Conservation (phyloP, 2,888 invertebrate species). For the Oligia strigilis region DNA sequence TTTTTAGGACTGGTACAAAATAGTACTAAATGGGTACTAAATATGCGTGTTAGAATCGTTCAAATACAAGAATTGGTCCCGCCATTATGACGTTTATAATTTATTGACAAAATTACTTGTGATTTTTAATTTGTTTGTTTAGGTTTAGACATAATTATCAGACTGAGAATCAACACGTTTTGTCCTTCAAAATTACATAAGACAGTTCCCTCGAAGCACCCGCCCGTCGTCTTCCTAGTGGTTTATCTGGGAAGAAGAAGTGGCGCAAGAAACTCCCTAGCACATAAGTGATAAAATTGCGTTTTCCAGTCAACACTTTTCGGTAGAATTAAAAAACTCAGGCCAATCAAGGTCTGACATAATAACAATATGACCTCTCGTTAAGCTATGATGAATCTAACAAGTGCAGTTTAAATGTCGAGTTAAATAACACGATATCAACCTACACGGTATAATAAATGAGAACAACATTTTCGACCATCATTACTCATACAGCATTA, state of each 20-base stretch:
- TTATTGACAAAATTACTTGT: background rate
- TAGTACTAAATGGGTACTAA: too few relatives aligned
- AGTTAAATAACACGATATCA: constrained; percentile 45
- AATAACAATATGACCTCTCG: constrained; percentile 13
- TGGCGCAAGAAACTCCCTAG: background rate
- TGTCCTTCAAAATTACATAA: background rate
- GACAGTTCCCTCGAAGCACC: background rate
- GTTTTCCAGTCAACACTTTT: background rate
- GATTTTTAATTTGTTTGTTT: too few relatives aligned
- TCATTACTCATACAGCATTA: constrained; percentile 51
- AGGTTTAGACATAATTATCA: background rate
- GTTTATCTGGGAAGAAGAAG: background rate
- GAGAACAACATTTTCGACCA: constrained; percentile 48
- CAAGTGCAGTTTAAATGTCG: constrained; percentile 41
- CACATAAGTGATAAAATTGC: background rate
- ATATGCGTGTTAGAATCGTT: too few relatives aligned
- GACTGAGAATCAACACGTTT: background rate
- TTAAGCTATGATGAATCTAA: constrained; percentile 18
- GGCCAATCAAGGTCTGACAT: constrained; percentile 11
- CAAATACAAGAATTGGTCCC: too few relatives aligned
- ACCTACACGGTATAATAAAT: constrained; percentile 31
- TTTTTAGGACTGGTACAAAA: too few relatives aligned
- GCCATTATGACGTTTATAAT: too few relatives aligned
- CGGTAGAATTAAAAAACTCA: background rate
- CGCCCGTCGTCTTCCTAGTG: background rate